Conservation (phyloP, 1,140 invertebrate species). For the Geopemphigus sp. region DNA sequence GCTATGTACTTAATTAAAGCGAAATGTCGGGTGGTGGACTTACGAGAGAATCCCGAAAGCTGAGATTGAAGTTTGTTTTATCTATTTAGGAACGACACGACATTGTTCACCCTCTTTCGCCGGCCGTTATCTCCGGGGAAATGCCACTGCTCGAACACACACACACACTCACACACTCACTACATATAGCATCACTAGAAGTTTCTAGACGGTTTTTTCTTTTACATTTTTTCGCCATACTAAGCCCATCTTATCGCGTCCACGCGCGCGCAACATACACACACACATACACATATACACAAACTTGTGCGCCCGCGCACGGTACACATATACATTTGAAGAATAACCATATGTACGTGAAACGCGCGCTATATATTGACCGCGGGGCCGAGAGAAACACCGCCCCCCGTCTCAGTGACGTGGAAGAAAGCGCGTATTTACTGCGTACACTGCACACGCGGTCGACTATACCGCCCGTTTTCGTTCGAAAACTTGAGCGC, state of each 20-base stretch:
- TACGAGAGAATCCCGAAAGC: neutral
- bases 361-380: neutral
- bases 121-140: neutral
- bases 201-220: neutral
- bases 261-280: too few species aligned
- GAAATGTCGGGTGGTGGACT: neutral
- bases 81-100: constrained; percentile 1
- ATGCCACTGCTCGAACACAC: neutral
- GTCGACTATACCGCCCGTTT: neutral
- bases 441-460: neutral
- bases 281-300: too few species aligned
- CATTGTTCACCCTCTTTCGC: neutral
- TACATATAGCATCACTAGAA: neutral
- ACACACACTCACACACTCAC: neutral
- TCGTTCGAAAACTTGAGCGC: neutral
- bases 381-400: neutral
- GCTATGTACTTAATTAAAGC: constrained; percentile 5
- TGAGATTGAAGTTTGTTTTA: constrained; percentile 40
- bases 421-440: neutral
- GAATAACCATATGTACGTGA: neutral
- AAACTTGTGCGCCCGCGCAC: too few species aligned
- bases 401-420: neutral
- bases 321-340: too few species aligned
- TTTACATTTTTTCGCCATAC: neutral
- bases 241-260: neutral